Evolutionary conservation across 2,797 vertebrate genomes (phyloP), one percentile per base, ranked within the genome.

Genomic region (Sciaenops ocellatus): DNA sequence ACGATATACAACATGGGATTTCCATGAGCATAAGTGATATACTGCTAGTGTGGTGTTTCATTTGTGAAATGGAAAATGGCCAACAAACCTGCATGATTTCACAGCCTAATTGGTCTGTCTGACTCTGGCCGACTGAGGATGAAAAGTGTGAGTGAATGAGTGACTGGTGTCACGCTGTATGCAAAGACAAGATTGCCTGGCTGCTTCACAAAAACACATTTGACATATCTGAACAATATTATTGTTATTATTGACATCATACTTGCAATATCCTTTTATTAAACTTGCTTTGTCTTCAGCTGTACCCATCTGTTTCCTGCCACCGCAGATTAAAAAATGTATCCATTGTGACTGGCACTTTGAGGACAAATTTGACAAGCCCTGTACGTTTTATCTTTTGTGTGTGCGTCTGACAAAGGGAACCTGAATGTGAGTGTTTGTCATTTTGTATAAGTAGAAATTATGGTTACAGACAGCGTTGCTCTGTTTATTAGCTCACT

Each of bases 261-360:
- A 59, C 22, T 54, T 24, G 7, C 17, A 65, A 64, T 66, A 24
- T 47, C 28, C 42, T 72, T 83, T 78, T 34, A 52, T 65, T 51
- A 67, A 78, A 56, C 74, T 18, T 65, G 51, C 42, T 87, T 64
- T 83, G 75, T 79, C 75, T 82, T 60, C 38, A 8, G 61, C 22
- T 15, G 62, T 22, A 3, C 24, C 41, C 6, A 10, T 63, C 62
- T 81, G 73, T 51, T 84, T 85, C 47, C 89, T 73, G 90, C 86
- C 72, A 67, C 87, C 95, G 95, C 95, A 96, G 86, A 94, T 97
- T 82, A 96, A 95, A 91, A 95, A 96, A 78, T 55, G 15, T 80
- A 92, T 96, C 78, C 95, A 95, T 55, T 93, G 95, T 87, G 94
- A 96, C 85, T 97, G 97, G 95, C 94, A 96, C 82, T 97, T 96